Evolutionary conservation across 1,140 invertebrate genomes (phyloP).

Genomic region (Meteorus sp.): DNA sequence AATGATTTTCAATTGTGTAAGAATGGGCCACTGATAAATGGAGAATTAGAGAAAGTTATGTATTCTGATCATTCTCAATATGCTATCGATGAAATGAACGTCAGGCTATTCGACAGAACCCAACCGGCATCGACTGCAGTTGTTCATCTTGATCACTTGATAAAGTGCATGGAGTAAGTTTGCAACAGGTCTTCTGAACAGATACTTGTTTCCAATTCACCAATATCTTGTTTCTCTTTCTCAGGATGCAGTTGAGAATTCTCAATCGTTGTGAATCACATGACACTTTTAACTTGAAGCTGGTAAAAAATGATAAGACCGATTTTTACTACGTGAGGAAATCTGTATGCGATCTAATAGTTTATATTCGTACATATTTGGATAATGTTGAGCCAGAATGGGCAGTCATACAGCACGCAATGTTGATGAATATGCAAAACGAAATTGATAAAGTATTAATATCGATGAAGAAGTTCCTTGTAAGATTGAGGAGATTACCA

Average conservation of each 20-base stretch:
- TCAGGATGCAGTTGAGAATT: slow-evolving; percentile 47
- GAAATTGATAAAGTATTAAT: slow-evolving; percentile 40
- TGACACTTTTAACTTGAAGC: slow-evolving; percentile 26
- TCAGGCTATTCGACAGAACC: slow-evolving; percentile 41
- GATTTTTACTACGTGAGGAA: slow-evolving; percentile 44
- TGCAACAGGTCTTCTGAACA: slow-evolving; percentile 1
- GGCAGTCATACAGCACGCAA: slow-evolving; percentile 31
- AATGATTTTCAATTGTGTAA: slow-evolving; percentile 44
- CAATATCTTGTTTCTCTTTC: slow-evolving; percentile 18
- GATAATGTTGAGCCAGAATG: slow-evolving; percentile 42
- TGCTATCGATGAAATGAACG: slow-evolving; percentile 12
- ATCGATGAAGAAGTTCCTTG: slow-evolving; percentile 41
- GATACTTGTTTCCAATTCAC: background rate
- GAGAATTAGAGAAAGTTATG: slow-evolving; percentile 37
- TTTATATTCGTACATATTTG: slow-evolving; percentile 43
- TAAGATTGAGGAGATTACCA: slow-evolving; percentile 42
- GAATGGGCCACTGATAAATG: slow-evolving; percentile 28
- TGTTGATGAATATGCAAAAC: slow-evolving; percentile 35
- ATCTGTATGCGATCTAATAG: slow-evolving; percentile 44
- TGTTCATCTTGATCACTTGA: slow-evolving; percentile 42
- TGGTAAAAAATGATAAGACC: slow-evolving; percentile 27
- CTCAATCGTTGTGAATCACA: slow-evolving; percentile 42
- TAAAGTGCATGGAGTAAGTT: slow-evolving; percentile 48
- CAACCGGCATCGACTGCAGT: slow-evolving; percentile 38
- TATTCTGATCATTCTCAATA: slow-evolving; percentile 27